Evolutionary conservation across 2,888 invertebrate species (phyloP), one percentile per base, ranked within the genome.

Genomic region (Drepana falcataria): DNA sequence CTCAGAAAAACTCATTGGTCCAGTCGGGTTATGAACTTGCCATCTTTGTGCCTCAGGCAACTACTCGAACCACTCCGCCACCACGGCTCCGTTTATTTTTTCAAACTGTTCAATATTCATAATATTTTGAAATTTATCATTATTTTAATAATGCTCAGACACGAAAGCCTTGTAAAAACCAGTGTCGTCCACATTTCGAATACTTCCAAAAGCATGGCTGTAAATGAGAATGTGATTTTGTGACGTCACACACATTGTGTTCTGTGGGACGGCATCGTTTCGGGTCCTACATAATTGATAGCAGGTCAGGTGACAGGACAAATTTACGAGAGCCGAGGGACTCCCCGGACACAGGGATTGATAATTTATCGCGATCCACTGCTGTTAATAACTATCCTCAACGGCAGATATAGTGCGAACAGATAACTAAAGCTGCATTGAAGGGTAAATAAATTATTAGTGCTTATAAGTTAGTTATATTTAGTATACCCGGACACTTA

Each of bases 281-380:
- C 74, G 65, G 73, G 66, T 71, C 73, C 65, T 83, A 81, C 77
- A 84, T 81, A 82, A 83, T 82, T 81, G 79, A 85, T 85, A 76
- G 77, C 63, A 64, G 71, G 61, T 61, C 71, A 71, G 65, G 66
- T 69, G 79, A 79, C 79, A 73, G 70, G 66, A 69, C 71, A 80
- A 81, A 86, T 84, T 85, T 81, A 81, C 77, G 76, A 66, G 69
- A 68, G 69, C 63, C 64, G 57, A 61, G 68, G 71, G 72, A 68
- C 68, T 59, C 59, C 58, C 64, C 61, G 70, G 71, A 73, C 73
- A 72, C 64, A 70, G 65, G 66, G 68, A 79, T 77, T 75, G 74
- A 63, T 74, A 79, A 85, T 85, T 79, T 83, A 83, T 81, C 72
- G 71, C 71, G 60, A 71, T 71, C 72, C 73, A 73, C 71, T 64